Evolutionary conservation across 2,888 invertebrate species (phyloP), one percentile per base, ranked within the genome.

Genomic region (Nebria salina): DNA sequence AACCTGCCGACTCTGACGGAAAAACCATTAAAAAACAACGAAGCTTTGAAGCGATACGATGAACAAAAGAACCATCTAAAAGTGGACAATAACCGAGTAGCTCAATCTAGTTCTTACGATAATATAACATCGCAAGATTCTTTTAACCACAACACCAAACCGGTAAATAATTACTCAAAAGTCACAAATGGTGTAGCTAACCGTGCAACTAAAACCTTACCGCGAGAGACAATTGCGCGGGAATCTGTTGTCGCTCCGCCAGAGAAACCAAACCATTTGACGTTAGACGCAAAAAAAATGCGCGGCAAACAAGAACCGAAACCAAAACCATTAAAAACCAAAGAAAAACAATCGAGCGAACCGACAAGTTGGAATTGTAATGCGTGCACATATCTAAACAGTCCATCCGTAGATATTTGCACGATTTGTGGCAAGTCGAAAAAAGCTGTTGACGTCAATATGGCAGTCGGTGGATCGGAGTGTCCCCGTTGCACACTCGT

Each of bases 401-500:
- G 88, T 2, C 85, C 87, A 0, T 85, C 86, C 0, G 87, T 88
- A 26, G 91, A 91, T 11, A 93, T 94, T 26, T 95, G 95, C 86
- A 94, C 94, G 83, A 95, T 95, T 91, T 95, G 95, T 85, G 92
- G 93, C 26, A 95, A 94, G 86, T 88, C 87, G 82, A 85, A 85
- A 72, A 83, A 83, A 8, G 83, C 83, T 6, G 84, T 85, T 75
- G 81, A 73, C 8, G 65, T 72, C 7, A 72, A n/a, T 42, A 89
- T 95, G 72, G 92, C 93, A 20, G 93, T 94, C 9, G 95, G 95
- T 0, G 95, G 95, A 0, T 90, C 93, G 74, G 93, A 95, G 86
- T 95, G 95, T 84, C 93, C 93, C 0, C 89, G 92, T 41, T 95
- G 95, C 87, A 95, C 95, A 1, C 89, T 95, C 73, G 94, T 95